Base-by-base conservation (phyloP, 2,797 vertebrate species). In the Gambusia yucatana region DNA sequence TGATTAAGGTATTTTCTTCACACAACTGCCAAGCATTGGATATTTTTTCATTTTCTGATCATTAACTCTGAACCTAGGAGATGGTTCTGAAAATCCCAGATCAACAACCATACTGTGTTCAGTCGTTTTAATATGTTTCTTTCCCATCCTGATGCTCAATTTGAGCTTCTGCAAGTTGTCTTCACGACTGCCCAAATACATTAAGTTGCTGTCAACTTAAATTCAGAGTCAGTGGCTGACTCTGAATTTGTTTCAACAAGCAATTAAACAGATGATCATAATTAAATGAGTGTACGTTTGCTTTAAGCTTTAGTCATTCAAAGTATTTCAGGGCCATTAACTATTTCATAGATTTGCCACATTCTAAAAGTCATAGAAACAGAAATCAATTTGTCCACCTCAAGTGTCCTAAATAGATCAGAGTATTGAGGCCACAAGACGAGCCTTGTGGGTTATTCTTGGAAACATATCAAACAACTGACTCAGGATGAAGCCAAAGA, bases 391-490 rank as follows among this genome's bases (percentile, higher is more conserved):
- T 75, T 79, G 52, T 88, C 77, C 86, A 85, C 82, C 83, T 84
- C 71, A 73, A 79, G 78, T 81, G 78, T 75, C 83, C 80, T 90
- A 79, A 82, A 86, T 86, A 88, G 39, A 82, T 41, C 74, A 77
- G 77, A 75, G 82, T 39, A 82, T 75, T 71, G 77, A 77, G 82
- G 78, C 76, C 83, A 85, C 73, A 41, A 69, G 72, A 84, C 55
- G 83, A 43, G 59, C 14, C 36, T 59, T 81, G 84, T 57, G 77
- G 44, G 80, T 87, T 87, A 88, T 90, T 91, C 85, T 91, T 83
- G 83, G 89, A 89, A 86, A 83, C 72, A 25, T 41, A 82, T 80
- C 82, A 89, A 90, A 81, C 74, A 17, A 80, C 50, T 73, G 61
- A 83, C 73, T 73, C 46, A 52, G 63, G 74, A n/a, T 63, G 79